phyloP scores from a whole-genome alignment of 2,888 invertebrate genomes.

The Neoitamus cyanurus region DNA sequence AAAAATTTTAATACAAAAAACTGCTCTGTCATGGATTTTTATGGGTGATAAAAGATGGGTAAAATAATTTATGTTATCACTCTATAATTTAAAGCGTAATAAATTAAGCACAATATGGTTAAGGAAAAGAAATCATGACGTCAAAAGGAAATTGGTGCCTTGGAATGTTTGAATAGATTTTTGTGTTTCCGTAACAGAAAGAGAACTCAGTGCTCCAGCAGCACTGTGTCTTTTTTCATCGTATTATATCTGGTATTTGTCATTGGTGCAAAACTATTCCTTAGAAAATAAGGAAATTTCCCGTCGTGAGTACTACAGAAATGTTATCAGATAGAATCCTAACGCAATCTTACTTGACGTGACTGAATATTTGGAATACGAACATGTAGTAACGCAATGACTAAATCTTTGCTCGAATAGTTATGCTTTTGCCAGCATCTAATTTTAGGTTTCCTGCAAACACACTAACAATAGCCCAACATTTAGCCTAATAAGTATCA shows the following conservation, averaged over 20 bases:
- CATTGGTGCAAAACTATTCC: background rate
- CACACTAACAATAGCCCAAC: background rate
- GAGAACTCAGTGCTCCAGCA: no score
- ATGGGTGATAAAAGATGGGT: background rate
- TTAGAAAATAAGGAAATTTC: background rate
- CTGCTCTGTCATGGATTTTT: background rate
- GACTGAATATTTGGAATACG: background rate
- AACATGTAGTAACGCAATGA: background rate
- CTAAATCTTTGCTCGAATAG: background rate
- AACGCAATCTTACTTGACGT: background rate
- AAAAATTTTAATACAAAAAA: no score
- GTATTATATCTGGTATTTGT: background rate
- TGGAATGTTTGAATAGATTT: no score
- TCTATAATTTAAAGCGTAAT: no score
- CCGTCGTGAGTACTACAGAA: background rate
- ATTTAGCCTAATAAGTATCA: background rate
- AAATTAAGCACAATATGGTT: no score
- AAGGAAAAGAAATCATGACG: no score
- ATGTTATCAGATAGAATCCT: background rate
- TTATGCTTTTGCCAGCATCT: background rate
- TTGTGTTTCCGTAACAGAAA: no score
- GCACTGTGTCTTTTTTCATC: no score
- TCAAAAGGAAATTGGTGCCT: no score
- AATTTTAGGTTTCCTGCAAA: background rate
- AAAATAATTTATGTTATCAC: no score